Conservation (phyloP, 2,888 invertebrate genomes). For the Pammene fasciana region DNA sequence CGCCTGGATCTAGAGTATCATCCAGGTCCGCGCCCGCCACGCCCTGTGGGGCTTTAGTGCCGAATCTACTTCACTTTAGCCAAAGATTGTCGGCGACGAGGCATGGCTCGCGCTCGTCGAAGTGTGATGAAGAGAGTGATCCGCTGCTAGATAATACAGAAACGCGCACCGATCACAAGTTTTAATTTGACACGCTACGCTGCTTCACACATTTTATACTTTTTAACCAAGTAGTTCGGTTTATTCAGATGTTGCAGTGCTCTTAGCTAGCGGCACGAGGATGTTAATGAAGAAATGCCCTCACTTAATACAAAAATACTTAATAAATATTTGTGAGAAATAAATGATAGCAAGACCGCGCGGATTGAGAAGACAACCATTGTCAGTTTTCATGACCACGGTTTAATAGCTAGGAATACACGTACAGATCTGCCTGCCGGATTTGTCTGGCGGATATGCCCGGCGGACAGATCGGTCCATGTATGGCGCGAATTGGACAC, state of each 20-base stretch:
- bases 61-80: slow-evolving; percentile 85
- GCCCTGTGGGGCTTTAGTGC: slow-evolving; percentile 88
- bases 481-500: no score
- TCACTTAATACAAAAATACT: no score
- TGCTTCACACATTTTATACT: slow-evolving; percentile 30
- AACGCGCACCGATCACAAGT: slow-evolving; percentile 69
- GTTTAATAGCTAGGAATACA: no score
- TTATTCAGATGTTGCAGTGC: neutral
- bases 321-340: no score
- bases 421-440: no score
- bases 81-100: slow-evolving; percentile 80
- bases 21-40: slow-evolving; percentile 92
- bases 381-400: no score
- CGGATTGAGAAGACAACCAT: no score
- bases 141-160: slow-evolving; percentile 82
- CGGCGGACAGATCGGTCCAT: no score
- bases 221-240: neutral
- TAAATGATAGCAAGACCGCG: no score
- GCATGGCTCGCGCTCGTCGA: slow-evolving; percentile 75
- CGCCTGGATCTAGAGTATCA: slow-evolving; percentile 83
- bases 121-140: slow-evolving; percentile 84
- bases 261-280: neutral
- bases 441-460: no score
- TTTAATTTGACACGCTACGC: slow-evolving; percentile 54
- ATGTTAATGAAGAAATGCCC: neutral